phyloP scores from a whole-genome alignment of 2,888 invertebrate species.

The Drosophila peninsularis region DNA sequence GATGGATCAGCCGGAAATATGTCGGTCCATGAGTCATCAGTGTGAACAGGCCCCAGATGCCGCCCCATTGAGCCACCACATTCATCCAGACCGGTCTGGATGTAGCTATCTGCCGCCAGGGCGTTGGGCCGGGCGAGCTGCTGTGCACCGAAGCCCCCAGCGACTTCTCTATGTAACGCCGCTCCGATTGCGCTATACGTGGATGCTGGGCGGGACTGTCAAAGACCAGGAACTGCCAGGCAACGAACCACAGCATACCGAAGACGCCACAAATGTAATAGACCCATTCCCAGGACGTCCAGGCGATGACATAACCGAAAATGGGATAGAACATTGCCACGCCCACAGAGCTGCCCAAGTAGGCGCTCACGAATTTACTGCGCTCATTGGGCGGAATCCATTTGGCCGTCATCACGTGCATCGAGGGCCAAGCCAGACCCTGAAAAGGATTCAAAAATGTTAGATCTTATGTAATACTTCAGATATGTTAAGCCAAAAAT shows the following conservation, averaged over 20 bases:
- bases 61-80: conserved; percentile 88
- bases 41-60: conserved; percentile 89
- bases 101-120: conserved; percentile 87
- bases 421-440: conserved; percentile 90
- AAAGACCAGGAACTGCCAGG: conserved; percentile 88
- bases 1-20: conserved; percentile 89
- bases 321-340: conserved; percentile 89
- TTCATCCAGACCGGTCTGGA: conserved; percentile 88
- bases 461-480: not conserved
- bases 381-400: conserved; percentile 94
- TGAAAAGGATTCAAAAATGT: conserved; percentile 57
- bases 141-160: conserved; percentile 85
- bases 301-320: conserved; percentile 88
- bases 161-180: conserved; percentile 86
- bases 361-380: conserved; percentile 89
- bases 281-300: conserved; percentile 89
- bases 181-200: conserved; percentile 87
- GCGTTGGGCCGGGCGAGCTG: conserved; percentile 85
- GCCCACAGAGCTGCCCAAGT: conserved; percentile 88
- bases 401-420: conserved; percentile 91
- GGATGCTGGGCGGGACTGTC: conserved; percentile 89
- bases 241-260: conserved; percentile 88
- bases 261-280: conserved; percentile 88
- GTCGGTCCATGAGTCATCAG: conserved; percentile 89
- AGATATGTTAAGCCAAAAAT: not conserved